Percentiles rank a stretch among this genome's conserved stretches.
Evolutionary conservation across 2,113 vertebrate species (phyloP).

Genomic region (Elgaria multicarinata): DNA sequence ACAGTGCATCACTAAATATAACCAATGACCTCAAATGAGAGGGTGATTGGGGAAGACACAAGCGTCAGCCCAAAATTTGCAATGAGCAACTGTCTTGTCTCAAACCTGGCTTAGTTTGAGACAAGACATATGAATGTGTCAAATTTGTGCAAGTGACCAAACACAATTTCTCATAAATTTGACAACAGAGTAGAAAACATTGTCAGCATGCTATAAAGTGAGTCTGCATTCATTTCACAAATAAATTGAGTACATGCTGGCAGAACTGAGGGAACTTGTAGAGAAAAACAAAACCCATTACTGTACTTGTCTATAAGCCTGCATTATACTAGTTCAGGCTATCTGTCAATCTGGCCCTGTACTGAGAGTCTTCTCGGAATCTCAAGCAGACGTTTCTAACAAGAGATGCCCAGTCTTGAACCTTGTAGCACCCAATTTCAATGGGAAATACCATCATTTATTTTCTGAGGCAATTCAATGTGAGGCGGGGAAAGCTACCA

Average conservation of each 20-base stretch:
- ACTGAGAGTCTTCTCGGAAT: background rate
- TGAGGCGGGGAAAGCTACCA: background rate
- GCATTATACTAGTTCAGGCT: background rate
- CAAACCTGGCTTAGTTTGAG: background rate
- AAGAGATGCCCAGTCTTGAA: background rate
- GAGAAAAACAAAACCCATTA: background rate
- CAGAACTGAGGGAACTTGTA: background rate
- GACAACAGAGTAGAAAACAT: background rate
- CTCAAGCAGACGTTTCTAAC: background rate
- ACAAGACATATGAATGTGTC: background rate
- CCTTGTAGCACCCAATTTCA: background rate
- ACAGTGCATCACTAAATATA: background rate
- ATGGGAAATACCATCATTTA: background rate
- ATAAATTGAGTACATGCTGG: background rate
- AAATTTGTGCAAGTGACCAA: background rate
- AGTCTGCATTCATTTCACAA: background rate
- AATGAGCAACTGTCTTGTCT: background rate
- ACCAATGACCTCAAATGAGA: background rate
- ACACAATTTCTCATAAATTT: background rate
- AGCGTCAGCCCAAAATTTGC: background rate
- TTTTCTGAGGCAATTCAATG: background rate
- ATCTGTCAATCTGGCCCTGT: background rate
- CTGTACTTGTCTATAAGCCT: background rate
- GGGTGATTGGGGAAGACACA: no score
- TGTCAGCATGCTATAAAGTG: constrained; percentile 2